Evolutionary conservation across 2,113 vertebrate species (phyloP).

Genomic region (Nymphicus hollandicus): DNA sequence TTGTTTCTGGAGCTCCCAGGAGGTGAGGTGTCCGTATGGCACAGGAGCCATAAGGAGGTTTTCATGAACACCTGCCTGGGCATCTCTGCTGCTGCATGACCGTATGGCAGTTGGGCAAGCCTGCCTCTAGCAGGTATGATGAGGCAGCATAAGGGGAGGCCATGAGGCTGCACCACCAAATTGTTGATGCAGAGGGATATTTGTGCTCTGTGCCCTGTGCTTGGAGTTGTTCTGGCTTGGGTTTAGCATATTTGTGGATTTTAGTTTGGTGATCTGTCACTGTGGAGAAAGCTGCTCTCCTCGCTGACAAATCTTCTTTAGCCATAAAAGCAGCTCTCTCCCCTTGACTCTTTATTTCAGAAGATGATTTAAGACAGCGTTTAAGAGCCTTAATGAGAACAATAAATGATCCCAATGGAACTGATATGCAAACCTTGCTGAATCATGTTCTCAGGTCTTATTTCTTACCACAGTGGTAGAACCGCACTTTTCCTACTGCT

Average conservation of each 20-base stretch:
- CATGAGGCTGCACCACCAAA: not conserved
- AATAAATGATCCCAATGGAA: not conserved
- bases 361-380: not conserved
- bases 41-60: not conserved
- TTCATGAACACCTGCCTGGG: not conserved
- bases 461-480: not conserved
- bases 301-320: not conserved
- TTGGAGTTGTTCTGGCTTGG: not conserved
- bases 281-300: not conserved
- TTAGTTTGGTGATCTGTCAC: not conserved
- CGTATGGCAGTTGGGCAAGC: accelerated
- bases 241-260: not conserved
- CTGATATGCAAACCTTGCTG: not conserved
- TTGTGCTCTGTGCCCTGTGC: not conserved
- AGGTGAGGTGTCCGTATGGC: not conserved
- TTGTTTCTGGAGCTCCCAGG: not conserved
- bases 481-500: not conserved
- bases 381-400: conserved; percentile 10
- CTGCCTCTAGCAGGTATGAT: not conserved
- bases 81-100: not conserved
- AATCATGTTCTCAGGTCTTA: not conserved
- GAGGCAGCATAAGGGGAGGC: not conserved
- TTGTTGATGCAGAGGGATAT: not conserved
- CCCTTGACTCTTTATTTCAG: not conserved
- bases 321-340: not conserved